Evolutionary conservation across 1,140 invertebrate genomes (phyloP).

Genomic region (Globodera ellingtonae): DNA sequence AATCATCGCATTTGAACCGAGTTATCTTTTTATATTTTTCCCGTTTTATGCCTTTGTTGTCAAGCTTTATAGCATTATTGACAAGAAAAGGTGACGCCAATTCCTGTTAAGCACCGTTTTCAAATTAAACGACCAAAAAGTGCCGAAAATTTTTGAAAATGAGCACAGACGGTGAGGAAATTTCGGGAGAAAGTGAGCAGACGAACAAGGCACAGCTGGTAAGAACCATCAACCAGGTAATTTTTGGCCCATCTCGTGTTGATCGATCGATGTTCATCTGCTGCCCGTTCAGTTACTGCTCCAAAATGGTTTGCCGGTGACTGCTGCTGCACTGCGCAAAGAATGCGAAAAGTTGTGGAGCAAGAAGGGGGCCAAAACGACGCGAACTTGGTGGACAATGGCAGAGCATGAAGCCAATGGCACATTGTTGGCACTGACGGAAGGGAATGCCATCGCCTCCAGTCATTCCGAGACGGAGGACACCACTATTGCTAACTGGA

Average conservation of each 20-base stretch:
- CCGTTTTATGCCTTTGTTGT: too few species aligned
- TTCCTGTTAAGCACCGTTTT: too few species aligned
- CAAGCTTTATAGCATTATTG: too few species aligned
- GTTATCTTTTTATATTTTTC: too few species aligned
- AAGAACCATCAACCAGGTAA: conserved; percentile 18
- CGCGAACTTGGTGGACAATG: background rate
- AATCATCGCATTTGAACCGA: too few species aligned
- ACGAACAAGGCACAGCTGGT: conserved; percentile 17
- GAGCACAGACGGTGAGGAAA: background rate
- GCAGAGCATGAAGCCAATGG: background rate
- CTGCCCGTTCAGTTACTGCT: conserved; percentile 13
- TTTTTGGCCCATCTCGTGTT: background rate
- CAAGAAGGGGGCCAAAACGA: background rate
- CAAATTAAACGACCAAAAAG: too few species aligned
- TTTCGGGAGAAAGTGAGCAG: background rate
- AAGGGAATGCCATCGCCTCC: background rate
- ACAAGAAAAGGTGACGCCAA: too few species aligned
- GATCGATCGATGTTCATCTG: background rate
- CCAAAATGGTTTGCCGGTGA: conserved; percentile 24
- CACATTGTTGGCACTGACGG: background rate
- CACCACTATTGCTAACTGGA: background rate
- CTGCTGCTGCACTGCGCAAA: conserved; percentile 21
- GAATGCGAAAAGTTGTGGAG: conserved; percentile 20
- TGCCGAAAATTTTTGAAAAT: background rate
- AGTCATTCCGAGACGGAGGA: background rate